Evolutionary conservation across 2,113 vertebrate genomes (phyloP).

Genomic region (Cichladusa arquata): DNA sequence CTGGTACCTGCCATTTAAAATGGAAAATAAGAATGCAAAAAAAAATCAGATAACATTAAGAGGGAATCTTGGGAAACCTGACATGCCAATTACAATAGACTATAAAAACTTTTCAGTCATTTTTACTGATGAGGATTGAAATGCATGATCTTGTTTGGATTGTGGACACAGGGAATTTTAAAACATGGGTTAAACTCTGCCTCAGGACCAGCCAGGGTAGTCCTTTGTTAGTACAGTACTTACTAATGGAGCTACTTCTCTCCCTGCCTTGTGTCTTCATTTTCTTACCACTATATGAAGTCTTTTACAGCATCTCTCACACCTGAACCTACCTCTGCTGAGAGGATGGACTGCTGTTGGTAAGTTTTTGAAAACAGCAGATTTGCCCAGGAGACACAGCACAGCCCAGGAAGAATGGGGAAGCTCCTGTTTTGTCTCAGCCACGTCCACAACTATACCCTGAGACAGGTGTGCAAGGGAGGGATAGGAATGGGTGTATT

Average conservation of each 20-base stretch:
- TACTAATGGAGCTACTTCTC: not conserved
- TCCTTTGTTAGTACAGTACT: not conserved
- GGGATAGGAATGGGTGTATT: not conserved
- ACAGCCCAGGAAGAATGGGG: rapidly evolving
- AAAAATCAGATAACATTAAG: not conserved
- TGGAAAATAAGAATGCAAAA: not conserved
- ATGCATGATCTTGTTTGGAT: not conserved
- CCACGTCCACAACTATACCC: not conserved
- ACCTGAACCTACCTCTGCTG: not conserved
- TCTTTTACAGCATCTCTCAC: not conserved
- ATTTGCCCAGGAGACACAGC: not conserved
- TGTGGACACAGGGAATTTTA: not conserved
- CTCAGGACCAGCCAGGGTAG: not conserved
- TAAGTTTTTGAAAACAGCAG: not conserved
- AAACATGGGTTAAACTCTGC: not conserved
- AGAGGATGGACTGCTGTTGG: not conserved
- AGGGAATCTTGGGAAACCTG: not conserved
- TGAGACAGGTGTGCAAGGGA: not conserved
- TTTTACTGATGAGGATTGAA: not conserved
- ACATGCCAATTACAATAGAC: not conserved
- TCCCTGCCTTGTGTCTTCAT: not conserved
- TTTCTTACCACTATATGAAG: not conserved
- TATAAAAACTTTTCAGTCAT: not conserved
- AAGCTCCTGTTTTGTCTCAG: not conserved
- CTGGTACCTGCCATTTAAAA: not conserved